Base-by-base conservation (phyloP, 2,888 invertebrate genomes). In the Catocala sponsa region DNA sequence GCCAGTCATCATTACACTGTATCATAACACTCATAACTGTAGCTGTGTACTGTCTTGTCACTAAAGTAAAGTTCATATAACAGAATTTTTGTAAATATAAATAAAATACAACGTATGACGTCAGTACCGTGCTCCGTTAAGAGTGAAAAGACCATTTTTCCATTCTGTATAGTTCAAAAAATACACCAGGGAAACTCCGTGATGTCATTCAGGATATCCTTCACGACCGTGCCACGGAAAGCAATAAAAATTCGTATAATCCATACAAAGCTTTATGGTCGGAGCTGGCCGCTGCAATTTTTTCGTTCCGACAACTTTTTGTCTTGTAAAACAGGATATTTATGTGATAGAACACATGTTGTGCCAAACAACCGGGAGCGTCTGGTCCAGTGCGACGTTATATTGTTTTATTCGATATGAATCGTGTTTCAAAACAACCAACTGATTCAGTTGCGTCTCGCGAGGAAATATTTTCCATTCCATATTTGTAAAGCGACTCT, bases 201-300 rank as follows among this genome's bases (percentile, higher is more conserved):
- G 43, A 53, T 46, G 59, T 58, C 54, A 70, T 62, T 61, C 61
- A 55, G 66, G 59, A 58, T 62, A 79, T 74, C 73, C 77, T 69
- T 61, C 58, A 63, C 74, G 62, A 70, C 68, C 68, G 59, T 42
- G 42, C 57, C 33, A 72, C 70, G 68, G 56, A 79, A 72, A 78
- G 80, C 80, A 82, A 84, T 85, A 85, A 83, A 86, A 86, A 82
- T 75, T 78, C 78, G 58, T 71, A 79, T 85, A 85, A 86, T 85
- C 85, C 83, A 78, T 81, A 81, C 80, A 84, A 85, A 86, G 85
- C 84, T 83, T 84, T 84, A 86, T 82, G 79, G 79, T 76, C 72
- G 68, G 67, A 65, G 75, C 70, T 73, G 70, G 60, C 49, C 51
- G 61, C 33, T 74, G 66, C 64, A 68, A 63, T 77, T 70, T 76